These are phyloP conservation scores for Nyleta sp. DNA, from an alignment of 2,888 invertebrate genomes.

Conservation along the genomic window DNA sequence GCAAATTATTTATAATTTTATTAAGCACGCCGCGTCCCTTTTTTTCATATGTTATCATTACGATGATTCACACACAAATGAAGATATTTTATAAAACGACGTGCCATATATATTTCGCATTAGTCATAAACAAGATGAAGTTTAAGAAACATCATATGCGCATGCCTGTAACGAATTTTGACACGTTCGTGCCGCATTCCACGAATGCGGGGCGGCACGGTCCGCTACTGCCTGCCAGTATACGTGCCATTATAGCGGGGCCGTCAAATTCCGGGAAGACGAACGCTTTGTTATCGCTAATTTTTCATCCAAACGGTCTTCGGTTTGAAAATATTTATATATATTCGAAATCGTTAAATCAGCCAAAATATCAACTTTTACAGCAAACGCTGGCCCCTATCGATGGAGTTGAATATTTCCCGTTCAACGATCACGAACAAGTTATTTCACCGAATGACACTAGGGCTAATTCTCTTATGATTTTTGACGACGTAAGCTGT, in stretches of 20 bases:
- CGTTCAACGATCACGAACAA: constrained; percentile 40
- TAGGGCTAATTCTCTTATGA: constrained; percentile 69
- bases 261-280: constrained; percentile 79
- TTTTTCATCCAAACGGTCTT: constrained; percentile 74
- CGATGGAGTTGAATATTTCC: constrained; percentile 51
- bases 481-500: constrained; percentile 79
- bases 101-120: too few relatives aligned
- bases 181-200: too few relatives aligned
- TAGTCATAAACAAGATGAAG: constrained; percentile 19
- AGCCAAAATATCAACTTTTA: constrained; percentile 72
- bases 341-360: constrained; percentile 66
- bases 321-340: constrained; percentile 78
- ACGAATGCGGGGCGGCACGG: too few relatives aligned
- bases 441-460: constrained; percentile 23
- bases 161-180: constrained; percentile 19
- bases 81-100: constrained; percentile 1
- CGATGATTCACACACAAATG: too few relatives aligned
- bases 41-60: too few relatives aligned
- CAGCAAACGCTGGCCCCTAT: constrained; percentile 60
- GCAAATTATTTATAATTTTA: constrained; percentile 49
- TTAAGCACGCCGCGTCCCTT: too few relatives aligned
- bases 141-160: constrained; percentile 11
- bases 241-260: constrained; percentile 73
- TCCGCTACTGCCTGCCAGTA: constrained; percentile 22
- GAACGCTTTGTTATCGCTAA: constrained; percentile 74